Conservation (phyloP, 1,140 invertebrate genomes). For the Drosophila pruinosa region DNA sequence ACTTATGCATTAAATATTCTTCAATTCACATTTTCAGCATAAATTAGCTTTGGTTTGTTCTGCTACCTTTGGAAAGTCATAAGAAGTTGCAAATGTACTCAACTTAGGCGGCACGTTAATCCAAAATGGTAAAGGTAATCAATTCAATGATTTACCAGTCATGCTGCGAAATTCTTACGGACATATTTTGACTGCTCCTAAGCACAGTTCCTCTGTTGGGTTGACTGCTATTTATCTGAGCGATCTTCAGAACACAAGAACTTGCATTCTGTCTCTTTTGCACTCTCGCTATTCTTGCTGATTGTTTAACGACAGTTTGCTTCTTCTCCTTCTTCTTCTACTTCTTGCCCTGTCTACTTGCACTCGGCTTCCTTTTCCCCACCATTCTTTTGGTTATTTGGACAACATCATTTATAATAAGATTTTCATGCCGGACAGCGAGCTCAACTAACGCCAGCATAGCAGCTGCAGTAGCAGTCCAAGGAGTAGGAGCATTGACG, state of each 20-base stretch:
- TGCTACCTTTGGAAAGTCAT: no score
- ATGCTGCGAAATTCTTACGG: not conserved
- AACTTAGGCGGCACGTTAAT: not conserved
- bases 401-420: constrained; percentile 66
- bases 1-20: no score
- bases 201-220: not conserved
- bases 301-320: not conserved
- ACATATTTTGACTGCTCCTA: not conserved
- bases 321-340: not conserved
- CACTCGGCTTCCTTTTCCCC: not conserved
- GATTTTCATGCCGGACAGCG: constrained; percentile 49
- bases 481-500: not conserved
- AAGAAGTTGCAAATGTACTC: not conserved
- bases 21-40: no score
- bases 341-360: not conserved
- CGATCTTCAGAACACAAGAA: not conserved
- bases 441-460: constrained; percentile 11
- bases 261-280: not conserved
- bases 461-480: constrained; percentile 12
- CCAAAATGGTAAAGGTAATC: not conserved
- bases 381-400: constrained; percentile 47
- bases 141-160: constrained; percentile 11
- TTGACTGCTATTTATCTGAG: constrained; percentile 5
- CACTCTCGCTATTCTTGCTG: not conserved
- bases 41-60: not conserved